Evolutionary conservation across 2,888 invertebrate species (phyloP).

Genomic region (Ptychoptera albimana): DNA sequence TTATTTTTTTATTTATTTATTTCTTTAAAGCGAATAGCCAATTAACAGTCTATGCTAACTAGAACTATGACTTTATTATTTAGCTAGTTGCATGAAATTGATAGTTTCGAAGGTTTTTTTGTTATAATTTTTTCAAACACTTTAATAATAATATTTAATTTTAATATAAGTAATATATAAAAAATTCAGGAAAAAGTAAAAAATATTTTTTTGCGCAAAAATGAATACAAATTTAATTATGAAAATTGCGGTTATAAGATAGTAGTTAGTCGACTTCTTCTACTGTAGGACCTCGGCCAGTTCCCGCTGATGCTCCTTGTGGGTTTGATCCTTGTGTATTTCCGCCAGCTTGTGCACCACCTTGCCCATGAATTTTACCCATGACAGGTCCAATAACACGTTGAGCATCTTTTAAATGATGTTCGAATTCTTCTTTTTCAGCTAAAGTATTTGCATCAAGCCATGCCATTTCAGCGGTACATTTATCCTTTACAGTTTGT

Average conservation of each 20-base stretch:
- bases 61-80: too few relatives aligned
- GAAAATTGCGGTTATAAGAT: not conserved
- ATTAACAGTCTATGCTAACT: too few relatives aligned
- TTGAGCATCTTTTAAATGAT: constrained; percentile 60
- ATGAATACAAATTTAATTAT: not conserved
- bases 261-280: constrained; percentile 48
- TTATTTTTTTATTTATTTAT: too few relatives aligned
- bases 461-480: constrained; percentile 58
- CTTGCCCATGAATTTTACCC: constrained; percentile 64
- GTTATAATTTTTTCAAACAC: too few relatives aligned
- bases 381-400: constrained; percentile 62
- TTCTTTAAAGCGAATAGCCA: too few relatives aligned
- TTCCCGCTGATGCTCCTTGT: constrained; percentile 21
- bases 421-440: constrained; percentile 60
- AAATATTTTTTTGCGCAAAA: too few relatives aligned
- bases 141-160: too few relatives aligned
- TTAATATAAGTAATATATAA: too few relatives aligned
- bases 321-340: constrained; percentile 6
- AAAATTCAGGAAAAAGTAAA: too few relatives aligned
- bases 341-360: constrained; percentile 47
- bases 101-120: too few relatives aligned
- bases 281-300: constrained; percentile 42
- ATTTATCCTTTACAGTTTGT: constrained; percentile 47
- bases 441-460: constrained; percentile 65
- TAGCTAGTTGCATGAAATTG: too few relatives aligned